These are phyloP conservation scores for Henicopernis longicauda DNA, from an alignment of 2,113 vertebrate species.

Conservation along the genomic window DNA sequence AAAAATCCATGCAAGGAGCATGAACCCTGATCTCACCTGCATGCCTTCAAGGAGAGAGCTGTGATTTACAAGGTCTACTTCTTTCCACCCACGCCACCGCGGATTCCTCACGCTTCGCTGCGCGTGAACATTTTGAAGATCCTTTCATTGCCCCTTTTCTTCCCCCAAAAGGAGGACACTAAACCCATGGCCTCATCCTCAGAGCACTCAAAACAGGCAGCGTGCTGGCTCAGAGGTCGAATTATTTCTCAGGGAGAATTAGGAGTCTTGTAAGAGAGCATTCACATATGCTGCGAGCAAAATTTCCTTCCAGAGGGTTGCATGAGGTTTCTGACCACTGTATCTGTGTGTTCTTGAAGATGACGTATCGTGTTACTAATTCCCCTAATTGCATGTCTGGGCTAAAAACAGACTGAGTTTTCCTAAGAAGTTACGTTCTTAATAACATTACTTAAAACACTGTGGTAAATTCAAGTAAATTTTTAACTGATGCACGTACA, in stretches of 20 bases:
- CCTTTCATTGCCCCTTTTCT: neutral
- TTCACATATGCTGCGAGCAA: neutral
- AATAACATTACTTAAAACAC: constrained; percentile 63
- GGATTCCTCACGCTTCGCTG: rapidly evolving
- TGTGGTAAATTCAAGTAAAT: constrained; percentile 57
- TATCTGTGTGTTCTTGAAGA: constrained; percentile 46
- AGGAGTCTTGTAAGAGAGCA: neutral
- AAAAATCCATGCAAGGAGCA: neutral
- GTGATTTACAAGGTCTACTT: neutral
- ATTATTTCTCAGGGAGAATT: neutral
- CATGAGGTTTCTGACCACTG: constrained; percentile 45
- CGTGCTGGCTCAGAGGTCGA: neutral
- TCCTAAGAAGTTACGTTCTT: constrained; percentile 75
- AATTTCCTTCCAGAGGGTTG: constrained; percentile 44
- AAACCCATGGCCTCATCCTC: neutral
- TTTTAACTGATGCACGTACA: constrained; percentile 24
- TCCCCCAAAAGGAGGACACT: neutral
- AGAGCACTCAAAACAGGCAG: neutral
- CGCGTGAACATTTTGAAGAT: rapidly evolving
- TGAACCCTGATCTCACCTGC: neutral
- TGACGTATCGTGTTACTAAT: constrained; percentile 74
- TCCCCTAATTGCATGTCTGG: constrained; percentile 77
- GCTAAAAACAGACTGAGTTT: constrained; percentile 76
- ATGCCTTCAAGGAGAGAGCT: neutral
- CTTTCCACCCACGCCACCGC: rapidly evolving